Percentiles rank a stretch among this genome's conserved stretches.
Evolutionary conservation across 2,113 vertebrate genomes (phyloP).

Genomic region (Leiothrix lutea): DNA sequence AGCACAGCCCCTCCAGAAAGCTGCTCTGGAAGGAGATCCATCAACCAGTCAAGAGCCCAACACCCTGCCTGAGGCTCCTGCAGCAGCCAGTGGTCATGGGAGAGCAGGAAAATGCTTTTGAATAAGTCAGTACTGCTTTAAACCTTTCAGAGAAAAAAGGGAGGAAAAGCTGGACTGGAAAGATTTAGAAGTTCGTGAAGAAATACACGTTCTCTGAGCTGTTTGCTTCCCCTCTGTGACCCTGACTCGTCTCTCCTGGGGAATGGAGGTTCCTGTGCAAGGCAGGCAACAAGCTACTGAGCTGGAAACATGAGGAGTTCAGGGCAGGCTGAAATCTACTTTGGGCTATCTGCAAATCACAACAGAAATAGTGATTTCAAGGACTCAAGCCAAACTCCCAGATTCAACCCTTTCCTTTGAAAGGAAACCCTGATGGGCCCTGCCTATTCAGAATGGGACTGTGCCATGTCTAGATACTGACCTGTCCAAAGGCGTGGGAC

Average conservation of each 20-base stretch:
- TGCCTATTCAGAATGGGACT: not conserved
- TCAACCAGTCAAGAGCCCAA: accelerated
- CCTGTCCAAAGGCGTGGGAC: not conserved
- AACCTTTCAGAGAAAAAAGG: not conserved
- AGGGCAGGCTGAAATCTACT: not conserved
- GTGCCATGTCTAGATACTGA: not conserved
- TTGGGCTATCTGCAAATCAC: not conserved
- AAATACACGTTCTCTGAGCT: not conserved
- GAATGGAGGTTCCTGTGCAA: not conserved
- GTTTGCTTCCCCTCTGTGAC: not conserved
- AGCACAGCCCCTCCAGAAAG: not conserved
- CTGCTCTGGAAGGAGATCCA: not conserved
- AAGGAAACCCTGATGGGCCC: not conserved
- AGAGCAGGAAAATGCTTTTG: not conserved
- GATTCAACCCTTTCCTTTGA: not conserved
- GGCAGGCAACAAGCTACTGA: not conserved
- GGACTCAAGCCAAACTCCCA: not conserved
- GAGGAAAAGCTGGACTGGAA: not conserved
- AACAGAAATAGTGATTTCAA: not conserved
- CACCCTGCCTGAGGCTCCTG: accelerated
- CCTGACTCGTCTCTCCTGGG: not conserved
- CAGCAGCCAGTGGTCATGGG: not conserved
- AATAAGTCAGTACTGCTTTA: not conserved
- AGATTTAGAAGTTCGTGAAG: not conserved
- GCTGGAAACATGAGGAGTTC: not conserved